These are phyloP conservation scores for Cichladusa arquata DNA, from an alignment of 2,113 vertebrate species.

Conservation along the genomic window DNA sequence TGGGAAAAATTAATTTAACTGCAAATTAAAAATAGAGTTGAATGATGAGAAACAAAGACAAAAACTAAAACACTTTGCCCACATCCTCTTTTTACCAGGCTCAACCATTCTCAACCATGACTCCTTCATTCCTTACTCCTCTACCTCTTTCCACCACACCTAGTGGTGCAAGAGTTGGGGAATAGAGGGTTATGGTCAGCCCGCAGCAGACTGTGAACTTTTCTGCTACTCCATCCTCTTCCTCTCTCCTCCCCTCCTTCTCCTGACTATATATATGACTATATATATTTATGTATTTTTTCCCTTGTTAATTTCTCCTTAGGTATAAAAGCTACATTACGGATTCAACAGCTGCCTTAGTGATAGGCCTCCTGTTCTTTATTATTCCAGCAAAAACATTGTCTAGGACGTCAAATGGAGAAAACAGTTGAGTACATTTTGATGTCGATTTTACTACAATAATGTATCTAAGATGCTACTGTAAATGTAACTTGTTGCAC, in stretches of 20 bases:
- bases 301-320: constrained; percentile 29
- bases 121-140: background rate
- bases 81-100: background rate
- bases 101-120: too few relatives aligned
- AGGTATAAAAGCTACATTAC: constrained; percentile 81
- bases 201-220: background rate
- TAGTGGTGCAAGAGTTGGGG: rapidly evolving
- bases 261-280: background rate
- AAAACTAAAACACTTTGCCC: background rate
- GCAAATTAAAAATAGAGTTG: background rate
- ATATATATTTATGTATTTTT: background rate
- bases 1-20: background rate
- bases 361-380: constrained; percentile 88
- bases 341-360: constrained; percentile 87
- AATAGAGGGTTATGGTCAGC: background rate
- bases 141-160: background rate
- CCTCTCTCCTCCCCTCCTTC: background rate
- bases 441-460: background rate
- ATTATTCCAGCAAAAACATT: constrained; percentile 81
- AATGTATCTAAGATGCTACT: background rate
- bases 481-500: background rate
- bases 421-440: constrained; percentile 77
- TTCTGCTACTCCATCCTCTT: background rate
- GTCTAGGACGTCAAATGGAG: constrained; percentile 72
- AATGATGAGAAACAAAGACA: background rate